Conservation (phyloP, 1,140 invertebrate genomes). For the Idris sp. region DNA sequence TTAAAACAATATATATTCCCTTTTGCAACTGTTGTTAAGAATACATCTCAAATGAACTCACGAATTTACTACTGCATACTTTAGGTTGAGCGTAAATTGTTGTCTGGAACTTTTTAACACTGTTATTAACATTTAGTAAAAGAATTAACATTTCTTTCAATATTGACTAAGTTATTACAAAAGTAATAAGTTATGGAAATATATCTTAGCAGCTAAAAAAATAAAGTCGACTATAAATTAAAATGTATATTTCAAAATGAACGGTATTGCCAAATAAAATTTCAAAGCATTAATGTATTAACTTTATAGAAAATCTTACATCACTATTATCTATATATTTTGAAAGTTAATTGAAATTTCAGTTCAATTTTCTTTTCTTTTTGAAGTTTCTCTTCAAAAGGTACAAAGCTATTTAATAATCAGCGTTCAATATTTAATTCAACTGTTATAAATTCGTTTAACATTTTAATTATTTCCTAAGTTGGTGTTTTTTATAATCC, state of each 20-base stretch:
- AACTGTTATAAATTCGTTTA: slow-evolving; percentile 25
- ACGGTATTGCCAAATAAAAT: no score
- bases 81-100: slow-evolving; percentile 39
- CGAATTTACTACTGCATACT: slow-evolving; percentile 50
- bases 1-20: slow-evolving; percentile 47
- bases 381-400: slow-evolving; percentile 21
- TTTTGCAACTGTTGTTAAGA: slow-evolving; percentile 55
- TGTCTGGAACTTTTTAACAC: slow-evolving; percentile 22
- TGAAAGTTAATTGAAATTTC: slow-evolving; percentile 16
- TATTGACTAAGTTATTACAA: slow-evolving; percentile 41
- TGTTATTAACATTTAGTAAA: slow-evolving; percentile 23
- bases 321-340: slow-evolving; percentile 16
- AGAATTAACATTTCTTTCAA: slow-evolving; percentile 25
- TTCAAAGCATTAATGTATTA: neutral
- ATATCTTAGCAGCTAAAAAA: no score
- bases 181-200: no score
- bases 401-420: slow-evolving; percentile 29
- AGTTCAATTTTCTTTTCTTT: slow-evolving; percentile 2
- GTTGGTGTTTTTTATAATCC: slow-evolving; percentile 48
- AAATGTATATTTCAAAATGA: no score
- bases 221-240: no score
- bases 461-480: slow-evolving; percentile 54
- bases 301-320: slow-evolving; percentile 19
- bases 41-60: slow-evolving; percentile 48
- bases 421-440: slow-evolving; percentile 14